Conservation (phyloP, 1,140 invertebrate species). For the Nephila pilipes region DNA sequence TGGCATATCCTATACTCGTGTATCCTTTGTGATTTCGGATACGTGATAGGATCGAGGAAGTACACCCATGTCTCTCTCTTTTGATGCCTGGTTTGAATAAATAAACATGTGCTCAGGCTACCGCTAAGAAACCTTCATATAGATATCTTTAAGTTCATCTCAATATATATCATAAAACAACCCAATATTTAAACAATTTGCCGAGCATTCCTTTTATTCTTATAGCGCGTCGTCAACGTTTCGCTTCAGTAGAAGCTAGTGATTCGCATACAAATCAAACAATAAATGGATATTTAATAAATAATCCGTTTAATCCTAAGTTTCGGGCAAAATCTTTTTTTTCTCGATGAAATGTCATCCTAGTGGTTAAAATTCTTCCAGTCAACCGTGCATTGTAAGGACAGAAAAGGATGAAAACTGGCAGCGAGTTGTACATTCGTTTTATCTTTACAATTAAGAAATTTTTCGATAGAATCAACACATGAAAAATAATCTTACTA, state of each 20-base stretch:
- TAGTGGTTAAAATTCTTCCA: background rate
- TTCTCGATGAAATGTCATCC: background rate
- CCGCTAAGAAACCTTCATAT: background rate
- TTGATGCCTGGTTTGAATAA: background rate
- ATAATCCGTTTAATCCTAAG: background rate
- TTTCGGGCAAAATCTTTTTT: background rate
- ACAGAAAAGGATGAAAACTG: background rate
- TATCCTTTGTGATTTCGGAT: background rate
- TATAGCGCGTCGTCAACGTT: background rate
- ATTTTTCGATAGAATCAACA: too few relatives aligned
- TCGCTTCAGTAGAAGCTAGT: background rate
- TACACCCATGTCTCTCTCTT: background rate
- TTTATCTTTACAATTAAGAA: too few relatives aligned
- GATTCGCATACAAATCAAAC: slow-evolving; percentile 16
- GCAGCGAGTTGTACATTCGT: too few relatives aligned
- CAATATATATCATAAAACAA: background rate
- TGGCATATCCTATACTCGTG: background rate
- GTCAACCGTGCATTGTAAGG: background rate
- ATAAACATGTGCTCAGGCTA: background rate
- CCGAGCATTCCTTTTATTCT: background rate
- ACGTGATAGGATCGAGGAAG: background rate
- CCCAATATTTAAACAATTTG: slow-evolving; percentile 16
- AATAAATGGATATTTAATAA: background rate
- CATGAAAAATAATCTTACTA: too few relatives aligned
- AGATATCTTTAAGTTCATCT: background rate